phyloP scores from a whole-genome alignment of 2,113 vertebrate species.

The Centropristis striata region DNA sequence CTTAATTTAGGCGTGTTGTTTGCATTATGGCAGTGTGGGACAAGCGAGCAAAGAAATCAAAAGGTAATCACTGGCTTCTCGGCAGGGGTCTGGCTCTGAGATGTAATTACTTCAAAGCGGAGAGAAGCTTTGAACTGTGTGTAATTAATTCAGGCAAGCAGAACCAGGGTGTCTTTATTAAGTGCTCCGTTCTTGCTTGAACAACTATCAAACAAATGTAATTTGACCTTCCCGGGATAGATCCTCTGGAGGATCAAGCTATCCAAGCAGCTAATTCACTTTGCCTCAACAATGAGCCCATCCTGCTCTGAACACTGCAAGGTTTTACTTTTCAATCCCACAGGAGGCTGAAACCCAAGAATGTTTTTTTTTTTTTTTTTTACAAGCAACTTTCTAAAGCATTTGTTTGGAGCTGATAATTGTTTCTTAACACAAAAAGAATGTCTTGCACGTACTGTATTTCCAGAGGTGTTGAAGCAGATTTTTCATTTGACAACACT shows the following conservation, averaged over 20 bases:
- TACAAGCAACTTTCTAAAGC: not conserved
- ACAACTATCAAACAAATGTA: constrained; percentile 67
- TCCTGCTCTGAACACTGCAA: constrained; percentile 14
- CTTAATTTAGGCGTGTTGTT: constrained; percentile 7
- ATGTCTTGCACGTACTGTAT: not conserved
- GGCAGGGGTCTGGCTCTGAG: constrained; percentile 48
- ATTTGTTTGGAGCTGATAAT: not conserved
- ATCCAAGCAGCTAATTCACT: constrained; percentile 61
- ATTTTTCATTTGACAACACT: not conserved
- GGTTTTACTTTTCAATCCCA: constrained; percentile 26
- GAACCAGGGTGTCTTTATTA: constrained; percentile 70
- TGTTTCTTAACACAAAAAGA: not conserved
- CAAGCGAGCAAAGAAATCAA: constrained; percentile 33
- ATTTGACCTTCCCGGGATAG: constrained; percentile 58
- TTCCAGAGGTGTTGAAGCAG: not conserved
- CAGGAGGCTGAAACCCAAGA: constrained; percentile 24
- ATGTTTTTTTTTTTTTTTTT: not conserved
- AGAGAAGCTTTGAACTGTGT: constrained; percentile 68
- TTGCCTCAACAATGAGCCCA: constrained; percentile 43
- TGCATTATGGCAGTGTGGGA: not conserved
- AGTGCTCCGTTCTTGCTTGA: constrained; percentile 60
- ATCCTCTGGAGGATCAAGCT: constrained; percentile 58
- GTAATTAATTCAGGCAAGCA: constrained; percentile 67
- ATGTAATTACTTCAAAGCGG: constrained; percentile 64
- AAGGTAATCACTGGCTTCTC: constrained; percentile 50